These are phyloP conservation scores for Pollimyrus isidori DNA, from an alignment of 2,113 vertebrate species.

Conservation along the genomic window DNA sequence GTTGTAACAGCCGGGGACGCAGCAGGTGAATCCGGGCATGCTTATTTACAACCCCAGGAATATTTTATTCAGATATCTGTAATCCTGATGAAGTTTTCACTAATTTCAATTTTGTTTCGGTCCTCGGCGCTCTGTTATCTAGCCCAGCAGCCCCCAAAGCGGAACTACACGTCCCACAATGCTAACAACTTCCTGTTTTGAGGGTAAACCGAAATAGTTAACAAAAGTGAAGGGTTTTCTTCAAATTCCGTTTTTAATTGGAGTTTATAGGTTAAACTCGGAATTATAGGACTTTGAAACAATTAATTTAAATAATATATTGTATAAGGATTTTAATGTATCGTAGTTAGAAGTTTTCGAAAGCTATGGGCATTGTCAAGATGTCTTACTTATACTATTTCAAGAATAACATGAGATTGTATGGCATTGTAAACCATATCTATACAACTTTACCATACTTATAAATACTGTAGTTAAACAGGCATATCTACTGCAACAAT, in stretches of 20 bases:
- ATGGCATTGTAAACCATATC: background rate
- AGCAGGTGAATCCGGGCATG: conserved; percentile 77
- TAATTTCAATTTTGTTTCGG: conserved; percentile 56
- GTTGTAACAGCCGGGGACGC: conserved; percentile 72
- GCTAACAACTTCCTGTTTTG: conserved; percentile 72
- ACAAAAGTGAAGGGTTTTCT: background rate
- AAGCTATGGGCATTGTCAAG: background rate
- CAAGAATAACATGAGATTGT: background rate
- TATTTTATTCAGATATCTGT: background rate
- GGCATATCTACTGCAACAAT: background rate
- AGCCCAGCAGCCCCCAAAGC: conserved; percentile 57
- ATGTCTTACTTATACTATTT: background rate
- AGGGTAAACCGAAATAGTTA: conserved; percentile 10
- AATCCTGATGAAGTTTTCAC: conserved; percentile 25
- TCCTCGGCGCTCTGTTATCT: conserved; percentile 54
- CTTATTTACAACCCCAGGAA: conserved; percentile 6
- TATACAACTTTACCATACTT: background rate
- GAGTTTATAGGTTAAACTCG: background rate
- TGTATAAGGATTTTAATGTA: background rate
- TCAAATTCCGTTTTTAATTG: background rate
- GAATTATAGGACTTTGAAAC: background rate
- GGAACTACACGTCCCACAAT: conserved; percentile 85
- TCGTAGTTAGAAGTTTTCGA: background rate
- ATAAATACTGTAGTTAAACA: background rate
- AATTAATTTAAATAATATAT: background rate